These are phyloP conservation scores for Nannospalax galili DNA, from an alignment of 2,113 vertebrate genomes.

Conservation along the genomic window DNA sequence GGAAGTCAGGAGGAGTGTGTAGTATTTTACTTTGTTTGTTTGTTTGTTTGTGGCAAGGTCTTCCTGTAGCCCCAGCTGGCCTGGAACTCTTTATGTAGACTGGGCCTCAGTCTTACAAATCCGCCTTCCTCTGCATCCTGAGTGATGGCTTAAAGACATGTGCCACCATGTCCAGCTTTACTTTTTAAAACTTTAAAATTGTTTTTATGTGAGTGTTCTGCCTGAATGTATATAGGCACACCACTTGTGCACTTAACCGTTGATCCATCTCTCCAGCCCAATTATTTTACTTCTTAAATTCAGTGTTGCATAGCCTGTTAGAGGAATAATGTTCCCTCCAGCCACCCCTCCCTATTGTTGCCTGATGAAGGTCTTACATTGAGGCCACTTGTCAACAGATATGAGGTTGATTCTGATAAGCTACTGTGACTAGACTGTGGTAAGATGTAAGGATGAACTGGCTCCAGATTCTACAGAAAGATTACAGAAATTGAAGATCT, in stretches of 20 bases:
- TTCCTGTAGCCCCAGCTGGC: too few species aligned
- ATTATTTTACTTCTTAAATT: conserved; percentile 15
- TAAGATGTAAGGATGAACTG: not conserved
- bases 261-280: too few species aligned
- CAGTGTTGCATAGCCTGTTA: conserved; percentile 24
- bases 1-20: not conserved
- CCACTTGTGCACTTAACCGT: too few species aligned
- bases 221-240: too few species aligned
- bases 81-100: too few species aligned
- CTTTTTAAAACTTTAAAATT: too few species aligned
- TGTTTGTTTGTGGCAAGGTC: too few species aligned
- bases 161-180: too few species aligned
- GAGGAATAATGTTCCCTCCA: not conserved
- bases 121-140: too few species aligned
- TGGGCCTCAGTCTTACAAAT: too few species aligned
- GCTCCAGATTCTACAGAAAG: not conserved
- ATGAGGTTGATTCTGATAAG: not conserved
- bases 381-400: not conserved
- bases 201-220: not conserved
- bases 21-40: not conserved
- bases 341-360: not conserved
- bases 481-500: conserved; percentile 34
- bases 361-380: not conserved
- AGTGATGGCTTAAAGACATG: too few species aligned
- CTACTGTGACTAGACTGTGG: not conserved